Conservation (phyloP, 2,113 vertebrate genomes). For the Tautogolabrus adspersus region DNA sequence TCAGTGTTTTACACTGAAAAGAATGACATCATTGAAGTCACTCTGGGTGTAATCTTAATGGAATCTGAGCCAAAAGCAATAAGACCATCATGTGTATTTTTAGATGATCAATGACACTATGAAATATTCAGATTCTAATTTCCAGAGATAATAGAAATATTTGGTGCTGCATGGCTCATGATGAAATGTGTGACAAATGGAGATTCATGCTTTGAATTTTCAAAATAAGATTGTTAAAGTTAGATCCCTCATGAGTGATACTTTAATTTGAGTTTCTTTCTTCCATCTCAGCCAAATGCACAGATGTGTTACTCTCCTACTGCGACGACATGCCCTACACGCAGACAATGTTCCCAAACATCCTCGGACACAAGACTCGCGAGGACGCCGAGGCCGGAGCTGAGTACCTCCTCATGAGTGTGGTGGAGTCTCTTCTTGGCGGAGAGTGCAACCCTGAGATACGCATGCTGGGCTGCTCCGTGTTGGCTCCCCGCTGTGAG, state of each 20-base stretch:
- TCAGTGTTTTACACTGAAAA: constrained; percentile 41
- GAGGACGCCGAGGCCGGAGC: constrained; percentile 86
- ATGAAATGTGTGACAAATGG: constrained; percentile 46
- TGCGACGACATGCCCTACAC: constrained; percentile 88
- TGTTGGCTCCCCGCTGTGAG: constrained; percentile 90
- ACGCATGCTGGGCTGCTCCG: constrained; percentile 91
- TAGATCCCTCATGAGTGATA: background rate
- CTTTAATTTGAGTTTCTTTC: background rate
- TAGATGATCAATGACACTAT: constrained; percentile 73
- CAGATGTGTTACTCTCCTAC: constrained; percentile 86
- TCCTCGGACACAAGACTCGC: constrained; percentile 86
- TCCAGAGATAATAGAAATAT: constrained; percentile 75
- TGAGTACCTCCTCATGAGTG: constrained; percentile 92
- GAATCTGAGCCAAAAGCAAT: constrained; percentile 42
- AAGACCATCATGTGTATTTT: constrained; percentile 68
- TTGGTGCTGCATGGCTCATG: constrained; percentile 42
- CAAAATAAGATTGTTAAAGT: background rate
- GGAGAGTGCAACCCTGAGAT: constrained; percentile 92
- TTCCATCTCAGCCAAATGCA: constrained; percentile 84
- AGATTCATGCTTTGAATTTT: constrained; percentile 9
- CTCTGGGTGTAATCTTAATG: constrained; percentile 30
- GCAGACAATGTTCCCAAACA: constrained; percentile 88
- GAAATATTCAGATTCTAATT: constrained; percentile 81
- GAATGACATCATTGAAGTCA: constrained; percentile 32
- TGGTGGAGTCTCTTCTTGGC: constrained; percentile 88